phyloP scores from a whole-genome alignment of 2,113 vertebrate genomes.

The Cettia cetti region DNA sequence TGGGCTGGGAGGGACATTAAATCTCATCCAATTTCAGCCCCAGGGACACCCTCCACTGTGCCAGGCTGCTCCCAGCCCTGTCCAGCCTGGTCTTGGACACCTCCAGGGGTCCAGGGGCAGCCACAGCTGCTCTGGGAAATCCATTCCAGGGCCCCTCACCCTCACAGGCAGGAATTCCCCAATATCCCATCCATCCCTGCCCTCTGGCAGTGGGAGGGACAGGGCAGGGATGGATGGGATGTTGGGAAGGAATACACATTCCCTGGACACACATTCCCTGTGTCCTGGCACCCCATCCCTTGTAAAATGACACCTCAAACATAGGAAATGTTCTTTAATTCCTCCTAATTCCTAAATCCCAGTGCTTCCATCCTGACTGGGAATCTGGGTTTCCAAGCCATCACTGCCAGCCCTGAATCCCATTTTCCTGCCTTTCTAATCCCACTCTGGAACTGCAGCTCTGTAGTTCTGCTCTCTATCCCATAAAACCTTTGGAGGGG shows the following conservation, averaged over 20 bases:
- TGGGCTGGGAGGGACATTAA: not conserved
- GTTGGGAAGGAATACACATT: too few species aligned
- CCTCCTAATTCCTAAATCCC: not conserved
- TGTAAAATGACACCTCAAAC: not conserved
- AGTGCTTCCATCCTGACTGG: not conserved
- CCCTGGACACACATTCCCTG: not conserved
- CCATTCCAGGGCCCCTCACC: fast-evolving
- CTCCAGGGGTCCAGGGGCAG: not conserved
- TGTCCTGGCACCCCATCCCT: not conserved
- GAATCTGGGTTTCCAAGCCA: not conserved
- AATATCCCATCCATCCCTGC: not conserved
- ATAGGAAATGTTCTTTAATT: not conserved
- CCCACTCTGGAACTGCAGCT: not conserved
- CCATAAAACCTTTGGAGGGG: not conserved
- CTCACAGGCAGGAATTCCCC: not conserved
- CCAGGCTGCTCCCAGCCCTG: fast-evolving
- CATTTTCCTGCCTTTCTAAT: not conserved
- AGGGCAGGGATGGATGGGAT: too few species aligned
- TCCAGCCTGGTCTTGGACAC: not conserved
- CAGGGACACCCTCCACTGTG: not conserved
- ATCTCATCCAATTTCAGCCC: not conserved
- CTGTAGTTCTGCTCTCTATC: not conserved
- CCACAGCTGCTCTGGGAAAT: not conserved
- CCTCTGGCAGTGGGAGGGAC: too few species aligned
- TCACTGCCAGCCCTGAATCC: not conserved